Evolutionary conservation across 2,888 invertebrate genomes (phyloP).

Genomic region (Nebria brevicollis): DNA sequence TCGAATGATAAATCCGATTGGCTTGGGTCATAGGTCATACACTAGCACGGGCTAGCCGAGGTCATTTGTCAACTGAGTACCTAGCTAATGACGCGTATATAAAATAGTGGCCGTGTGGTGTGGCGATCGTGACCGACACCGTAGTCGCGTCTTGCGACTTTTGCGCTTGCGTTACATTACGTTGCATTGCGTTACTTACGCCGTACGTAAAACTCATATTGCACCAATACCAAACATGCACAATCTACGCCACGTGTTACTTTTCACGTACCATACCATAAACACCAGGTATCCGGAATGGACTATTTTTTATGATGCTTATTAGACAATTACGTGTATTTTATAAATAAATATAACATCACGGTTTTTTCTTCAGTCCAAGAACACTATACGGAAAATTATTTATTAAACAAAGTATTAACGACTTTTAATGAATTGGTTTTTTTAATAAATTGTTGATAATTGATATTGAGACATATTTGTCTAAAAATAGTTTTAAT

Average conservation of each 20-base stretch:
- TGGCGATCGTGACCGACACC: slow-evolving; percentile 10
- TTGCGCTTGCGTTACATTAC: background rate
- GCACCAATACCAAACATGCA: background rate
- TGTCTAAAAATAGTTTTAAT: no score
- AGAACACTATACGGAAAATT: no score
- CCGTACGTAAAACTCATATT: background rate
- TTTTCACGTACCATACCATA: background rate
- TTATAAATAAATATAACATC: no score
- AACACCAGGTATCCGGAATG: background rate
- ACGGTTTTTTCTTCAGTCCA: no score
- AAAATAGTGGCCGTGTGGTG: slow-evolving; percentile 49
- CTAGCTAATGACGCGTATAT: slow-evolving; percentile 44
- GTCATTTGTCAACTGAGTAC: slow-evolving; percentile 50
- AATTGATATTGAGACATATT: no score
- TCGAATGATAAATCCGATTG: slow-evolving; percentile 49
- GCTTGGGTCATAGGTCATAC: slow-evolving; percentile 49
- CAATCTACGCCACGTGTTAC: background rate
- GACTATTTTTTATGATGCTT: background rate
- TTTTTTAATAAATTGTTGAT: no score
- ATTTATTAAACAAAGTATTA: no score
- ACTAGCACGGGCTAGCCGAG: slow-evolving; percentile 51
- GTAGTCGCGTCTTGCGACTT: background rate
- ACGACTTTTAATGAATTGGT: no score
- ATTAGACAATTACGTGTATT: no score
- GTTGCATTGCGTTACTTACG: no score